Conservation (phyloP, 2,797 vertebrate species). For the Halcyon chelicuti region DNA sequence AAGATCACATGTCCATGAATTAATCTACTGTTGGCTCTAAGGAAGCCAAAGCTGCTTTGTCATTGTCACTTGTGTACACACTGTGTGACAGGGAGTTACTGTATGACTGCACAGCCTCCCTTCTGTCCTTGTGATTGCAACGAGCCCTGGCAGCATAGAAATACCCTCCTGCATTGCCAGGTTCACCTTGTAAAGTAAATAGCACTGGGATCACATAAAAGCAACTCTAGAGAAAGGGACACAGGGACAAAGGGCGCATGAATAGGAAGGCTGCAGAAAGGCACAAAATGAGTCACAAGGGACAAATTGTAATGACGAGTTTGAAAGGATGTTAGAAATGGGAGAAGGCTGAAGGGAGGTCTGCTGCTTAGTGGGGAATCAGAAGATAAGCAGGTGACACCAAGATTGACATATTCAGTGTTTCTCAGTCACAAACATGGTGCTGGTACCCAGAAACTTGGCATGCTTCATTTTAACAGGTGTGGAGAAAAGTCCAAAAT, state of each 20-base stretch:
- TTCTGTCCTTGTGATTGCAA: neutral
- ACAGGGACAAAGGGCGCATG: neutral
- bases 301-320: neutral
- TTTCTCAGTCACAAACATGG: neutral
- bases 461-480: neutral
- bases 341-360: neutral
- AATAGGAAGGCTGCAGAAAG: neutral
- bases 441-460: neutral
- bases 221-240: neutral
- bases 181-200: conserved; percentile 27
- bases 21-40: neutral
- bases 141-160: neutral
- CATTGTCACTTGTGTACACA: neutral
- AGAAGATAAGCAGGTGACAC: neutral
- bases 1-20: neutral
- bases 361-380: neutral
- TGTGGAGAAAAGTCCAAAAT: neutral
- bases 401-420: neutral
- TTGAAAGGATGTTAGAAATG: neutral
- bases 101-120: neutral
- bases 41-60: neutral
- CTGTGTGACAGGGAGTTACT: neutral
- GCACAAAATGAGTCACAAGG: conserved; percentile 9
- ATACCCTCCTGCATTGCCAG: neutral
- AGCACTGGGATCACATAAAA: neutral